phyloP scores from a whole-genome alignment of 2,888 invertebrate genomes.

The Anorthoa munda region DNA sequence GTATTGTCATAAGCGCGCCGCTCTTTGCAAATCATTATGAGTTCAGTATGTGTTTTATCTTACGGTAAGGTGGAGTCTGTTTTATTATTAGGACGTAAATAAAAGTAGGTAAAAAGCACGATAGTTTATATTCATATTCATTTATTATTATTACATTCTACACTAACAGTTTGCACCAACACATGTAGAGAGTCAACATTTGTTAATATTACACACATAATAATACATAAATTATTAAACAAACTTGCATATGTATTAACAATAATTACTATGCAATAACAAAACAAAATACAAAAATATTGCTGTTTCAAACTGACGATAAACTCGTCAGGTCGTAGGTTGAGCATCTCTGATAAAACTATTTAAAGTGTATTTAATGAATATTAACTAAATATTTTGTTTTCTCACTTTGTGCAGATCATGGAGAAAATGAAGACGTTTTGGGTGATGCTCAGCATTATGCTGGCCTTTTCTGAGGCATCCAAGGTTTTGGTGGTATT shows the following conservation, averaged over 20 bases:
- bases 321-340: constrained; percentile 7
- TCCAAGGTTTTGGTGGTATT: constrained; percentile 71
- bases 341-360: constrained; percentile 32
- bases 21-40: neutral
- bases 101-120: too few relatives aligned
- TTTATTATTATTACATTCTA: too few relatives aligned
- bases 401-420: constrained; percentile 23
- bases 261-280: too few relatives aligned
- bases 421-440: constrained; percentile 34
- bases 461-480: constrained; percentile 48
- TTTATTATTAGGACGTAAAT: neutral
- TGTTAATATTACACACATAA: too few relatives aligned
- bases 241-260: too few relatives aligned
- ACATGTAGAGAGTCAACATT: too few relatives aligned
- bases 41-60: neutral
- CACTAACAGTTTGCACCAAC: too few relatives aligned
- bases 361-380: constrained; percentile 17
- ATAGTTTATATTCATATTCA: too few relatives aligned
- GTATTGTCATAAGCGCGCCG: neutral
- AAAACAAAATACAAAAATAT: neutral
- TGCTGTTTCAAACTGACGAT: neutral
- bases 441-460: constrained; percentile 36
- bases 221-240: too few relatives aligned
- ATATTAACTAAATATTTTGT: neutral
- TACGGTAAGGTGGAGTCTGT: neutral